Base-by-base conservation (phyloP, 2,888 invertebrate species). In the Drosophila mimetica region DNA sequence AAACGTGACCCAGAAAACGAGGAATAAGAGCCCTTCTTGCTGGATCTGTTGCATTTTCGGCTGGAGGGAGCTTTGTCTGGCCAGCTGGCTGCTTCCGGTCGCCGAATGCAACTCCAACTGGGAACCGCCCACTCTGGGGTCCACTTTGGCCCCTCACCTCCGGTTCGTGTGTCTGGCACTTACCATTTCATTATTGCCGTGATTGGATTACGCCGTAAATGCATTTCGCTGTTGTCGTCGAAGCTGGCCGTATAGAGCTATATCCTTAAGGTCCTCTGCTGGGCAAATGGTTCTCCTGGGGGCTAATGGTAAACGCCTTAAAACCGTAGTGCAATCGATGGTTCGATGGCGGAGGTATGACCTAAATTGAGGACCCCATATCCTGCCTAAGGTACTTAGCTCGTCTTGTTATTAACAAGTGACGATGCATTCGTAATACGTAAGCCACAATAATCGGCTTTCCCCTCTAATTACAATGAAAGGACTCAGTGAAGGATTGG, bases 161-260 rank as follows among this genome's bases (percentile, higher is more conserved):
- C 50, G 44, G 51, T 36, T 51, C 9, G 44, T 70, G 73, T 74
- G 69, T 57, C 70, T 67, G 74, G 69, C 67, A 72, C 76, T 77
- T 64, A 71, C 70, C 65, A 80, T 79, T 79, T 78, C 77, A 82
- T 84, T 84, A 82, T 76, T 70, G 65, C 58, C 55, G 64, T 78
- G 84, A 84, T 81, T 76, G 84, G 78, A 84, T 82, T 84, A 82
- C 78, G 73, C 55, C 71, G 74, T 81, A 84, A 82, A 82, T 84
- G 80, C 79, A 77, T 77, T 76, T 66, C 65, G 60, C 65, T 59
- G 61, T 58, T 61, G 69, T 69, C 50, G 44, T 30, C 61, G 47
- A 46, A 18, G 46, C 51, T 51, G 34, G 22, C n/a, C 34, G 32
- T 55, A 50, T 46, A 46, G 11, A 28, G 46, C 11, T 2, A 13